phyloP scores from a whole-genome alignment of 2,113 vertebrate genomes.

The Microcebus griseorufus region DNA sequence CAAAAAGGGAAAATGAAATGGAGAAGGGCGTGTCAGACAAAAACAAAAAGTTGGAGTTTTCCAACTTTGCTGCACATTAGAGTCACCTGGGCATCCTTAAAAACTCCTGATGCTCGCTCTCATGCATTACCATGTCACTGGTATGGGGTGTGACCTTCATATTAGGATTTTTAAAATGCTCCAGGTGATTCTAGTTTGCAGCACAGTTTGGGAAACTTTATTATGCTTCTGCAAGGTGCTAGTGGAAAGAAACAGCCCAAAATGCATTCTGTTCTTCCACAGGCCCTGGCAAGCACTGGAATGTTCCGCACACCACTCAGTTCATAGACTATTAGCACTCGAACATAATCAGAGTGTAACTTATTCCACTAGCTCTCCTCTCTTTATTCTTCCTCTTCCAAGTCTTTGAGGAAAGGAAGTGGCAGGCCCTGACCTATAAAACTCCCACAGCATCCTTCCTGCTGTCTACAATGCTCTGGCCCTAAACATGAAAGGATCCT shows the following conservation, averaged over 20 bases:
- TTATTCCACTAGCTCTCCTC: slow-evolving; percentile 59
- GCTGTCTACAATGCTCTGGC: neutral
- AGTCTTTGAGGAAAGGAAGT: slow-evolving; percentile 56
- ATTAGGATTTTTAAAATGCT: neutral
- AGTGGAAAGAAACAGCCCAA: neutral
- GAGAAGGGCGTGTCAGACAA: too few relatives aligned
- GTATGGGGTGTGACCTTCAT: neutral
- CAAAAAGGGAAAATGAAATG: neutral
- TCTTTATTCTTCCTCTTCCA: slow-evolving; percentile 56
- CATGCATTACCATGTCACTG: neutral
- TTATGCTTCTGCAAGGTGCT: neutral
- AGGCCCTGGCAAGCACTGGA: neutral
- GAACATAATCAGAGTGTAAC: slow-evolving; percentile 69
- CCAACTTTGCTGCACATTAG: neutral
- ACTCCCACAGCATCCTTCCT: neutral
- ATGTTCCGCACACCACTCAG: slow-evolving; percentile 17
- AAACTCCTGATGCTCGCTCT: neutral
- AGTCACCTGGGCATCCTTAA: neutral
- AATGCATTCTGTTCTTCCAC: neutral
- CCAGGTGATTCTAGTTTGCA: neutral
- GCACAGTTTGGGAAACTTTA: slow-evolving; percentile 12
- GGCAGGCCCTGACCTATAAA: neutral
- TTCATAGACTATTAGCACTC: slow-evolving; percentile 68
- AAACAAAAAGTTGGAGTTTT: neutral
- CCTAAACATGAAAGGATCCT: neutral